These are phyloP conservation scores for Sebastes dallii DNA, from an alignment of 2,797 vertebrate genomes.

Conservation along the genomic window DNA sequence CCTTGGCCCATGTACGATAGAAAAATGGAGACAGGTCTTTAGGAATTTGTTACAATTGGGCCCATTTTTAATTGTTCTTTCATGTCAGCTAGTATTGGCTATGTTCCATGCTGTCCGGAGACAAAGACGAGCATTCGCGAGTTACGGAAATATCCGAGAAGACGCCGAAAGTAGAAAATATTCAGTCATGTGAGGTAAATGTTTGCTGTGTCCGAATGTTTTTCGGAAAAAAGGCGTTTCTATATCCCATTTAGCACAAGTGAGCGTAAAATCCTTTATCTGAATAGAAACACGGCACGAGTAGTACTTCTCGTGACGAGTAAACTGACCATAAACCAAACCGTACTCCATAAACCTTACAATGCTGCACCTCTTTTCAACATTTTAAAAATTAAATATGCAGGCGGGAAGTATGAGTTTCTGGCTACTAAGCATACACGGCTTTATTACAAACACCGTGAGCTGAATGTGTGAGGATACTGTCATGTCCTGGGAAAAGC, in stretches of 20 bases:
- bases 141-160: too few species aligned
- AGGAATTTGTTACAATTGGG: too few species aligned
- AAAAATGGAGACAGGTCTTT: too few species aligned
- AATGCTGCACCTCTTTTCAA: background rate
- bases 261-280: background rate
- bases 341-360: background rate
- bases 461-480: constrained; percentile 76
- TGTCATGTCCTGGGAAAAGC: constrained; percentile 85
- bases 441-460: background rate
- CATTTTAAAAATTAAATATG: background rate
- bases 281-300: background rate
- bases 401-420: background rate
- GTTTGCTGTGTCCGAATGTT: background rate
- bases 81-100: too few species aligned
- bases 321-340: background rate
- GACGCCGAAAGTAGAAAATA: too few species aligned
- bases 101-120: too few species aligned
- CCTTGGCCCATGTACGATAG: too few species aligned
- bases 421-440: background rate
- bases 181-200: background rate
- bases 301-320: background rate
- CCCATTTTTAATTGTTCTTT: too few species aligned
- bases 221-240: background rate
- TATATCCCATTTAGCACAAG: too few species aligned
- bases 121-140: too few species aligned